phyloP scores from a whole-genome alignment of 2,113 vertebrate genomes.

The Zosterops lateralis region DNA sequence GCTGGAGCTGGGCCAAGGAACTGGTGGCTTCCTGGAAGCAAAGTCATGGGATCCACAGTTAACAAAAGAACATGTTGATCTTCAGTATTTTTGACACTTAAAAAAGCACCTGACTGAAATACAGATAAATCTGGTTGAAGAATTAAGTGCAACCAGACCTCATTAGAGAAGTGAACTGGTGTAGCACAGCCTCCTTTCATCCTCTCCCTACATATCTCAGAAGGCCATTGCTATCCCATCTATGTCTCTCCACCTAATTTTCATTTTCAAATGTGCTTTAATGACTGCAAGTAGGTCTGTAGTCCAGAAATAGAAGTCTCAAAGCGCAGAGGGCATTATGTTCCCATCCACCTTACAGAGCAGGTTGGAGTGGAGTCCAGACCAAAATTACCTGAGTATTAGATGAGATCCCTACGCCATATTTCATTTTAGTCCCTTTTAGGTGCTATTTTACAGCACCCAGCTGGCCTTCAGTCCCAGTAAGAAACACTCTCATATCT shows the following conservation, averaged over 20 bases:
- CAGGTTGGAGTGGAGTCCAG: not conserved
- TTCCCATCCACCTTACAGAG: not conserved
- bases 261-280: constrained; percentile 27
- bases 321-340: not conserved
- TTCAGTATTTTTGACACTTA: not conserved
- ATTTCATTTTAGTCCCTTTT: not conserved
- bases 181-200: not conserved
- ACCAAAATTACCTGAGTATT: not conserved
- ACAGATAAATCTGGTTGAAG: not conserved
- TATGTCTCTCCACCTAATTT: constrained; percentile 1
- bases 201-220: not conserved
- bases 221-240: not conserved
- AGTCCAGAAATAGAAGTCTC: constrained; percentile 35
- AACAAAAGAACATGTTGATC: not conserved
- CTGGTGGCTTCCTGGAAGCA: not conserved
- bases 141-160: not conserved
- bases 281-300: constrained; percentile 25
- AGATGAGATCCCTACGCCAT: not conserved
- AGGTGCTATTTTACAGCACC: not conserved
- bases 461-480: not conserved
- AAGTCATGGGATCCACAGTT: not conserved
- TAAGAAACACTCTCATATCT: not conserved
- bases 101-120: not conserved
- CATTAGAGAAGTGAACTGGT: not conserved
- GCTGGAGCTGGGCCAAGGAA: not conserved